Evolutionary conservation across 2,113 vertebrate species (phyloP).

Genomic region (Noctilio leporinus): DNA sequence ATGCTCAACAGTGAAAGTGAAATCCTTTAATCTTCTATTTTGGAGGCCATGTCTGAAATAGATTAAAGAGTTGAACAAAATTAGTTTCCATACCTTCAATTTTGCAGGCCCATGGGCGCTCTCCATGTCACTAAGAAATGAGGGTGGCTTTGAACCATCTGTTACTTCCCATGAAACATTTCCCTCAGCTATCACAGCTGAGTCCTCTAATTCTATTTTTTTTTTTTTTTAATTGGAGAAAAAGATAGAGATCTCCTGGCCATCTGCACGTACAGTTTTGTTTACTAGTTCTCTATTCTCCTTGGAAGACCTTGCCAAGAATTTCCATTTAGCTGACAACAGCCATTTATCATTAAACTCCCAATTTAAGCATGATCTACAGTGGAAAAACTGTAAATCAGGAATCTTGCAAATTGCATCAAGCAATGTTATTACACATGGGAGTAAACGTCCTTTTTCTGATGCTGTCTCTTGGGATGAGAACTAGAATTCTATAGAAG

Average conservation of each 20-base stretch:
- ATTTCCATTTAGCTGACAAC: conserved; percentile 6
- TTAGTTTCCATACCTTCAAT: conserved; percentile 41
- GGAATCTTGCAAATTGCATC: conserved; percentile 41
- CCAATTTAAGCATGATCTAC: conserved; percentile 26
- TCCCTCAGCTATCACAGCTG: not conserved
- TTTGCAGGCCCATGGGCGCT: conserved; percentile 41
- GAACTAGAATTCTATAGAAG: not conserved
- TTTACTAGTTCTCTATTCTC: conserved; percentile 18
- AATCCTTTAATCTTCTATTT: conserved; percentile 55
- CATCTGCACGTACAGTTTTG: not conserved
- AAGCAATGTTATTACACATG: conserved; percentile 21
- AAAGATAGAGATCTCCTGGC: not conserved
- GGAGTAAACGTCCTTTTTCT: not conserved
- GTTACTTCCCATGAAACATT: conserved; percentile 9
- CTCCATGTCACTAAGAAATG: not conserved
- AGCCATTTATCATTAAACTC: conserved; percentile 50
- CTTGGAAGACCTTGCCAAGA: conserved; percentile 2
- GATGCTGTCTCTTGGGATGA: not conserved
- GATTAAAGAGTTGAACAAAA: conserved; percentile 57
- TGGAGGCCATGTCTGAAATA: conserved; percentile 35
- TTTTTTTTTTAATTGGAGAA: no score
- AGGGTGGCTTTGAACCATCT: conserved; percentile 54
- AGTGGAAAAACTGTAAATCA: conserved; percentile 50
- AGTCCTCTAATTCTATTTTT: not conserved
- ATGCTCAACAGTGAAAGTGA: conserved; percentile 33